Evolutionary conservation across 2,888 invertebrate genomes (phyloP).

Genomic region (Phrixothrix hirtus): DNA sequence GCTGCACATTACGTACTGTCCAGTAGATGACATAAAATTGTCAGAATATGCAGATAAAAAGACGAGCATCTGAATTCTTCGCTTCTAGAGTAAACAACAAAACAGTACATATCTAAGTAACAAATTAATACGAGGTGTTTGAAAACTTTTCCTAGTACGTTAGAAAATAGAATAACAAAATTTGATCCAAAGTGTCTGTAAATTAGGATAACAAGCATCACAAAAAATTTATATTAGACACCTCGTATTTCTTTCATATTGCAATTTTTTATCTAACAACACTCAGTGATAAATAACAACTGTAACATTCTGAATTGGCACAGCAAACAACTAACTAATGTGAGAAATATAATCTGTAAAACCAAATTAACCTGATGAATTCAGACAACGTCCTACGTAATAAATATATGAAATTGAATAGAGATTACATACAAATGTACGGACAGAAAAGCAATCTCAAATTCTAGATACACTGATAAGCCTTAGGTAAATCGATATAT

Average conservation of each 20-base stretch:
- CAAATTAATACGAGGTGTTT: conserved; percentile 26
- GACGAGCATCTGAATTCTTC: conserved; percentile 33
- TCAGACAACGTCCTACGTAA: conserved; percentile 36
- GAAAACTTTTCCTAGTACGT: no score
- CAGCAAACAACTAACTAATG: conserved; percentile 32
- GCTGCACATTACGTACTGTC: no score
- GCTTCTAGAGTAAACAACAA: conserved; percentile 24
- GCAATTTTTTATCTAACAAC: conserved; percentile 28
- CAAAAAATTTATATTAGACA: conserved; percentile 20
- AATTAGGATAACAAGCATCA: no score
- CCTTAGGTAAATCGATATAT: conserved; percentile 38
- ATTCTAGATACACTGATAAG: conserved; percentile 43
- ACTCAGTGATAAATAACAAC: conserved; percentile 31
- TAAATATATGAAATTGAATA: conserved; percentile 39
- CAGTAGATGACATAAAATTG: conserved; percentile 33
- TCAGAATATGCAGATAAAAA: conserved; percentile 33
- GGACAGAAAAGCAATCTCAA: conserved; percentile 42
- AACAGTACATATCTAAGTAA: conserved; percentile 21
- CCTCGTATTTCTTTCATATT: conserved; percentile 27
- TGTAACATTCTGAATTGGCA: conserved; percentile 33
- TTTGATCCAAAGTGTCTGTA: no score
- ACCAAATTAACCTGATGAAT: conserved; percentile 32
- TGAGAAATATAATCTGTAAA: conserved; percentile 20
- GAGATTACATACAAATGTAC: conserved; percentile 41
- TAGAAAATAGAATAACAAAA: no score